Conservation (phyloP, 2,888 invertebrate genomes). For the Masnerella sp. region DNA sequence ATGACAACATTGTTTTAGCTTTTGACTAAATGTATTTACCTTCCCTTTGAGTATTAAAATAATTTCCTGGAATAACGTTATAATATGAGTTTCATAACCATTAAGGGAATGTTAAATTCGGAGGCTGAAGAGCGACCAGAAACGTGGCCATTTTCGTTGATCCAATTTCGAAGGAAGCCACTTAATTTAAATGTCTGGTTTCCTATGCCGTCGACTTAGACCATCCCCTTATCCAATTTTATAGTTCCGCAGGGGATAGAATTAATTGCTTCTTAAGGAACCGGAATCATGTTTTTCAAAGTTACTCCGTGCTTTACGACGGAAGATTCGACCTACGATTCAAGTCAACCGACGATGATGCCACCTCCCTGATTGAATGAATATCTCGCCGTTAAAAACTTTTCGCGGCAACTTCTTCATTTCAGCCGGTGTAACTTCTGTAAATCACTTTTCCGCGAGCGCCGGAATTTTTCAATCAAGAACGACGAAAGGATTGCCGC, state of each 20-base stretch:
- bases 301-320: slow-evolving; percentile 59
- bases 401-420: slow-evolving; percentile 21
- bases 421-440: slow-evolving; percentile 4
- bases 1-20: not conserved
- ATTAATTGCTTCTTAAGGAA: slow-evolving; percentile 76
- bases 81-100: slow-evolving; percentile 42
- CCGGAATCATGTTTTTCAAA: slow-evolving; percentile 73
- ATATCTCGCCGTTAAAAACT: slow-evolving; percentile 36
- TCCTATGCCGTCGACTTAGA: slow-evolving; percentile 52
- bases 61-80: slow-evolving; percentile 6
- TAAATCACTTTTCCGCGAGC: slow-evolving; percentile 12
- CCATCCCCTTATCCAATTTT: slow-evolving; percentile 57
- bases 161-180: slow-evolving; percentile 74
- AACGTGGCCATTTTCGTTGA: slow-evolving; percentile 66
- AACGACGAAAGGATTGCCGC: too few species aligned
- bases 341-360: slow-evolving; percentile 46
- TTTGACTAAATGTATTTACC: too few species aligned
- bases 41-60: not conserved
- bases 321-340: slow-evolving; percentile 44
- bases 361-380: slow-evolving; percentile 42
- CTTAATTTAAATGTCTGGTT: slow-evolving; percentile 72
- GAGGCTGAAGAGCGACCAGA: slow-evolving; percentile 36
- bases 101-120: slow-evolving; percentile 45
- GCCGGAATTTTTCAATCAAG: too few species aligned
- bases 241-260: slow-evolving; percentile 66